Conservation (phyloP, 2,888 invertebrate species). For the Clistopyga incitator region DNA sequence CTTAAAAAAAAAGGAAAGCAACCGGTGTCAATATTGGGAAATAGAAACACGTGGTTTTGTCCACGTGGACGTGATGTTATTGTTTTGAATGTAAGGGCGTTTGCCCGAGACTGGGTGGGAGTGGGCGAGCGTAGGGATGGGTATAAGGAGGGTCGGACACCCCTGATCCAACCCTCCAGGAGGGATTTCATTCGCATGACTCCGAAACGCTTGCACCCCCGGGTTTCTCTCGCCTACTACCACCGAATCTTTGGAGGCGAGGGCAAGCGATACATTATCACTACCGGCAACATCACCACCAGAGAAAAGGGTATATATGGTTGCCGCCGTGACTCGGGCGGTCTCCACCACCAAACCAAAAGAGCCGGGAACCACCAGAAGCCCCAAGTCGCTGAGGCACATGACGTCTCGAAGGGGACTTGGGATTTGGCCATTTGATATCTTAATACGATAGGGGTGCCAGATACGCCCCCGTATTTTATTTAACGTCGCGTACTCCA, state of each 20-base stretch:
- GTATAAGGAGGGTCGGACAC: constrained; percentile 82
- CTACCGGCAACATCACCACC: constrained; percentile 57
- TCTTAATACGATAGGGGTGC: constrained; percentile 81
- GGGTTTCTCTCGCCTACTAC: constrained; percentile 67
- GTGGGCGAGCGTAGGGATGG: constrained; percentile 70
- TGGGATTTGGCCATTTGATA: constrained; percentile 82
- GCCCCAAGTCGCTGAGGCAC: constrained; percentile 72
- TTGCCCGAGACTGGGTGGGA: constrained; percentile 71
- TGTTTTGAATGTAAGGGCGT: constrained; percentile 79
- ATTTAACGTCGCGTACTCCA: constrained; percentile 72
- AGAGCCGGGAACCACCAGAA: constrained; percentile 60
- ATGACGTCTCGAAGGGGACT: constrained; percentile 79
- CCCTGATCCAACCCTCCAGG: constrained; percentile 81
- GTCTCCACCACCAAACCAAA: constrained; percentile 29
- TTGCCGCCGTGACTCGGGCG: constrained; percentile 35
- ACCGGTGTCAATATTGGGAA: constrained; percentile 61
- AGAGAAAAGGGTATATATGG: constrained; percentile 78
- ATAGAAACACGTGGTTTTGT: constrained; percentile 73
- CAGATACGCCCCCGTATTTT: constrained; percentile 78
- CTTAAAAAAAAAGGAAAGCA: constrained; percentile 25
- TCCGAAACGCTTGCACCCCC: constrained; percentile 63
- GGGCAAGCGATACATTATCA: constrained; percentile 80
- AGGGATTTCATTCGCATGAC: constrained; percentile 83
- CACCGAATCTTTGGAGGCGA: constrained; percentile 70
- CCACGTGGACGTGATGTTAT: constrained; percentile 81